Evolutionary conservation across 2,113 vertebrate species (phyloP).

Genomic region (Calidris pugnax): DNA sequence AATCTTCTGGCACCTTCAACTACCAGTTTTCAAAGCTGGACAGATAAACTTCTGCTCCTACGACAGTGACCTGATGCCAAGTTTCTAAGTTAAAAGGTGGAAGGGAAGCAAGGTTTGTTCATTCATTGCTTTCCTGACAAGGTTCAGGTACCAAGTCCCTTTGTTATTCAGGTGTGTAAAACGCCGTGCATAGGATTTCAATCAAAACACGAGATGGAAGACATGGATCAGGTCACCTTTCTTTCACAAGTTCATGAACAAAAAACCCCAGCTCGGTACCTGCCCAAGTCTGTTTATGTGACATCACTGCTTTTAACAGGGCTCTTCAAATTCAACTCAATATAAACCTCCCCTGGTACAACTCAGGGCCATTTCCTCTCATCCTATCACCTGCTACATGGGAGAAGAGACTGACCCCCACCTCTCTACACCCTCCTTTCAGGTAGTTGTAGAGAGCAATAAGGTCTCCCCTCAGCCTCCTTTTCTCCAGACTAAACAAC

Average conservation of each 20-base stretch:
- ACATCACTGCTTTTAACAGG: not conserved
- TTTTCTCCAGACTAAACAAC: not conserved
- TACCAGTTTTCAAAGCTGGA: not conserved
- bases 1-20: not conserved
- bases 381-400: not conserved
- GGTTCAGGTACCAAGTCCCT: not conserved
- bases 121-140: not conserved
- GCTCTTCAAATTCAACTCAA: not conserved
- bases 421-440: not conserved
- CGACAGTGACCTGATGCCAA: not conserved
- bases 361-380: not conserved
- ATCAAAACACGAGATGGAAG: not conserved
- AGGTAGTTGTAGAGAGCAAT: fast-evolving
- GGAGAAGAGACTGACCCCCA: not conserved
- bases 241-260: not conserved
- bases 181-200: not conserved
- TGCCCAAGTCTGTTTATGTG: not conserved
- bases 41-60: not conserved
- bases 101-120: not conserved
- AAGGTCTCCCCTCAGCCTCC: not conserved
- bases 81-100: not conserved
- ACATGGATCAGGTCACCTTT: not conserved
- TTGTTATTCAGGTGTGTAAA: not conserved
- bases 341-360: not conserved
- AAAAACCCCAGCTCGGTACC: not conserved